A percentile compares a stretch with the other conserved stretches of the same genome.
Evolutionary conservation across 1,140 invertebrate species (phyloP).

Genomic region (Macrocentrus cingulum): DNA sequence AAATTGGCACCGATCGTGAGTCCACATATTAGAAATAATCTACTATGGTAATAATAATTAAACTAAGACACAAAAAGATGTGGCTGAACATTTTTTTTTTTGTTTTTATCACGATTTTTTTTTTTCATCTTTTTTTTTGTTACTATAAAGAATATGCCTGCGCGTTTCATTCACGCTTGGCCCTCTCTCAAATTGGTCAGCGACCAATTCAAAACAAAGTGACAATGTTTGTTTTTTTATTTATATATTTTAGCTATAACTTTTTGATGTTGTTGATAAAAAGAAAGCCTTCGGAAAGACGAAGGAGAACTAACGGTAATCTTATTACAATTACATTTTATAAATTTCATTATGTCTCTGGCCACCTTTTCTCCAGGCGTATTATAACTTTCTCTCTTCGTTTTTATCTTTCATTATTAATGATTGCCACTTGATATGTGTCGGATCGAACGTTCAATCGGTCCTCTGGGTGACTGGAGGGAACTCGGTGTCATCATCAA

Average conservation of each 20-base stretch:
- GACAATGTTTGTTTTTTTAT: slow-evolving; percentile 9
- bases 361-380: background rate
- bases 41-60: slow-evolving; percentile 9
- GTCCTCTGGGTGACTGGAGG: slow-evolving; percentile 75
- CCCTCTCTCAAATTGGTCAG: too few relatives aligned
- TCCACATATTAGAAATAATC: slow-evolving; percentile 18
- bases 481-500: slow-evolving; percentile 82
- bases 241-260: background rate
- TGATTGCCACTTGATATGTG: slow-evolving; percentile 25
- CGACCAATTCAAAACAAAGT: too few relatives aligned
- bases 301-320: too few relatives aligned
- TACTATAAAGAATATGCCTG: too few relatives aligned
- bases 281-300: too few relatives aligned
- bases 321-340: background rate
- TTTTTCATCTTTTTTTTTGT: background rate
- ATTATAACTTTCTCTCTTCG: background rate
- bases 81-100: slow-evolving; percentile 19
- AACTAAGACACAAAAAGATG: slow-evolving; percentile 26
- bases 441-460: slow-evolving; percentile 53
- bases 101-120: background rate
- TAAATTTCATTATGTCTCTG: background rate
- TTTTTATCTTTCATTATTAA: slow-evolving; percentile 13
- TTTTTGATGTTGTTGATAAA: too few relatives aligned
- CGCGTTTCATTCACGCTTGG: too few relatives aligned
- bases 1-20: slow-evolving; percentile 26